Conservation (phyloP, 2,888 invertebrate genomes). For the Machimus rusticus region DNA sequence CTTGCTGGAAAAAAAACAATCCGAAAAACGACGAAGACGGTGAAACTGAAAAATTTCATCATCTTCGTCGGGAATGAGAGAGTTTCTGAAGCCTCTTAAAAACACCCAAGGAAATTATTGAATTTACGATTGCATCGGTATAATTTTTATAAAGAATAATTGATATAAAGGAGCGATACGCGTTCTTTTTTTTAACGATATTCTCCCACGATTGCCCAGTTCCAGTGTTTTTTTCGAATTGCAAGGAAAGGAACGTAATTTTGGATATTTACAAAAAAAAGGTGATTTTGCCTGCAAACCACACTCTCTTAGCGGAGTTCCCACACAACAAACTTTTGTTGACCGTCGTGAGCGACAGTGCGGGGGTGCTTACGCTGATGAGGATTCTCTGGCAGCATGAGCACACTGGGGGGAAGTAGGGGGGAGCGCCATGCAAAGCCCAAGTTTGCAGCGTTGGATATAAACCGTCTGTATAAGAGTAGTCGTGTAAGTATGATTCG, state of each 20-base stretch:
- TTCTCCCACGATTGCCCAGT: neutral
- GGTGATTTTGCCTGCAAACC: neutral
- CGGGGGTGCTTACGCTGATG: constrained; percentile 64
- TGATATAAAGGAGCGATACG: neutral
- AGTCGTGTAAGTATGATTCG: constrained; percentile 72
- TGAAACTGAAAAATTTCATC: constrained; percentile 43
- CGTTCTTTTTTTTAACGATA: neutral
- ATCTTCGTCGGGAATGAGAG: constrained; percentile 44
- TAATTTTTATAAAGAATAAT: neutral
- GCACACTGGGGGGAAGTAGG: constrained; percentile 65
- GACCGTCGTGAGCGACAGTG: constrained; percentile 54
- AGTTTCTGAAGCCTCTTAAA: constrained; percentile 35
- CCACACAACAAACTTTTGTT: constrained; percentile 7
- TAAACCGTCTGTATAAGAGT: constrained; percentile 94
- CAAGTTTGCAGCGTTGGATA: constrained; percentile 96
- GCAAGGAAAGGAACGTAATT: neutral
- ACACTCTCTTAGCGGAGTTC: neutral
- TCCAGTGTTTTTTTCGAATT: neutral
- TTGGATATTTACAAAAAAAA: neutral
- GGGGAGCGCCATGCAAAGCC: constrained; percentile 73
- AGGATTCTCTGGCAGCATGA: constrained; percentile 65
- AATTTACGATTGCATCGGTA: neutral
- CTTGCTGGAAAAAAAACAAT: neutral
- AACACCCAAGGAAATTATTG: neutral
- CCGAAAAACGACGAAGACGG: constrained; percentile 40